Base-by-base conservation (phyloP, 35 echinoderm and acorn worm genomes). In the Heliocidaris erythrogramma region DNA sequence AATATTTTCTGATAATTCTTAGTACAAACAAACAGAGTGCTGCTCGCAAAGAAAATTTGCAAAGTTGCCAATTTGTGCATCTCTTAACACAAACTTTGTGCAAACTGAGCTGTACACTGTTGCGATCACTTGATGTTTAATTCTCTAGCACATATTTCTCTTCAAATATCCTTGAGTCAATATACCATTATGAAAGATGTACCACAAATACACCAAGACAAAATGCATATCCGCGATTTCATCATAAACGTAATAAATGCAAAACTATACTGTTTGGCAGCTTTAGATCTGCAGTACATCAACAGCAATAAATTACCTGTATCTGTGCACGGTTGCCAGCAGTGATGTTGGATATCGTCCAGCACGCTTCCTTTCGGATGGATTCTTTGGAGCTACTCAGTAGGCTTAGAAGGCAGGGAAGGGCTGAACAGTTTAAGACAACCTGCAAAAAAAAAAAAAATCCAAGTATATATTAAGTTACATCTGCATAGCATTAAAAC, bases 291-390 rank as follows among this genome's bases (percentile, higher is more conserved):
- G 60, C 5, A 21, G 60, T 27, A 69, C 16, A 69, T 69, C 60
- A 16, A 2, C 17, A 16, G 21, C 16, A 17, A 18, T 69, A 17
- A 17, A 4, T 69, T 95, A 99, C 98, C 96, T 99, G 98, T 16
- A 99, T 99, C 94, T 99, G 98, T 31, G 93, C 85, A 92, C 98
- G 96, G 91, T 99, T 99, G 31, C 97, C 97, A 85, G 96, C 98
- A 35, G 97, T 97, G 93, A 97, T 96, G 53, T 99, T 97, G 85
- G 96, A 97, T 59, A 97, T 96, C 13, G 97, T 97, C 96, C 96
- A 99, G 85, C 97, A 97, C 16, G 97, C 96, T 65, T 99, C 97
- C 85, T 99, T 99, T 42, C 98, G 59, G 90, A 97, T 97, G 30
- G 97, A 97, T 96, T 99, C 96, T 56, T 96, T 97, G 10, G 94